Evolutionary conservation across 1,140 invertebrate genomes (phyloP), one percentile per base, ranked within the genome.

Genomic region (Sweltsa coloradensis): DNA sequence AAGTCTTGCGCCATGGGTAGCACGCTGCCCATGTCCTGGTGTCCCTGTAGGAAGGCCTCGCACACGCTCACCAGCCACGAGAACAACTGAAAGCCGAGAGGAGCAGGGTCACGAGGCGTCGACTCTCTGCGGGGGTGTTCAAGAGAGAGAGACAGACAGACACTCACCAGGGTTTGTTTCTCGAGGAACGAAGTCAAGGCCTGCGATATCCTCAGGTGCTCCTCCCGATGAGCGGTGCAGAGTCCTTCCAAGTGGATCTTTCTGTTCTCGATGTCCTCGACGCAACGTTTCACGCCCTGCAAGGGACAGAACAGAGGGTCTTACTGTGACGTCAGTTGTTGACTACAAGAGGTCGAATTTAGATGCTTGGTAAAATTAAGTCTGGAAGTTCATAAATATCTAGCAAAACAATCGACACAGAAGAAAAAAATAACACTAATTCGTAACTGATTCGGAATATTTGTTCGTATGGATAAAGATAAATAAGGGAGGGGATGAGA

Each of bases 231-330:
- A 22, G 76, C 75, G 7, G 77, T 76, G 56, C 83, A 88, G 21
- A 78, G 64, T 41, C 76, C 68, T 45, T 77, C 69, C 25, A 89
- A 64, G 36, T 75, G 65, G 7, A 76, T 74, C 62, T 85, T 84
- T 43, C 76, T 72, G 52, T 79, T 79, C 65, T 89, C 81, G 49
- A 90, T 66, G 60, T 86, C 80, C 51, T 83, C 78, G 5, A 89
- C 71, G 3, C 68, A 71, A 44, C 70, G 63, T 58, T 72, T 76
- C 2, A 85, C 68, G 39, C 81, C 79, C 68, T 76, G 44, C 22
- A 55, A 42, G 16, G 45, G 43, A 49, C 41, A 43, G 50, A 4
- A 27, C 21, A 47, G 14, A 18, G 26, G 6, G 6, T 21, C 1
- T 21, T 13, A 13, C 6, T n/a, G n/a, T n/a, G n/a, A n/a, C n/a